Conservation (phyloP, 2,888 invertebrate species). For the Dryadula phaetusa region DNA sequence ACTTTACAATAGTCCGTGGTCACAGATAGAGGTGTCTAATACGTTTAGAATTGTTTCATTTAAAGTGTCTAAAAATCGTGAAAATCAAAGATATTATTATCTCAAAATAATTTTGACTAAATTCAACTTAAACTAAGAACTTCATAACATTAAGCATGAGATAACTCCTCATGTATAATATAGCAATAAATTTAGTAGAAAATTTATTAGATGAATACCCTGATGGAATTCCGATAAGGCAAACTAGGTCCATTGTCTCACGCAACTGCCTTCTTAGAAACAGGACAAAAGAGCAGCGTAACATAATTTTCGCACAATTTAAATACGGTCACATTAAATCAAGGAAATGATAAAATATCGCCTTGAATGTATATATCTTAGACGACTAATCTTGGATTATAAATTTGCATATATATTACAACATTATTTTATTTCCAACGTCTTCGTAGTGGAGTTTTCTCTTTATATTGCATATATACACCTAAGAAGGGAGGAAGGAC, state of each 20-base stretch:
- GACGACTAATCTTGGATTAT: background rate
- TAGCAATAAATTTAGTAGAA: conserved; percentile 26
- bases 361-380: background rate
- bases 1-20: too few species aligned
- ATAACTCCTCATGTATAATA: conserved; percentile 9
- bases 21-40: too few species aligned
- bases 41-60: too few species aligned
- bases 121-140: background rate
- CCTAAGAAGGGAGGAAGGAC: too few species aligned
- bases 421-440: background rate
- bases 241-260: conserved; percentile 28
- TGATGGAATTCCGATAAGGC: conserved; percentile 30
- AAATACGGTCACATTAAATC: conserved; percentile 41
- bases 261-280: conserved; percentile 29
- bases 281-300: conserved; percentile 36
- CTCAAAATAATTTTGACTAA: background rate
- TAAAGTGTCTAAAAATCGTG: too few species aligned
- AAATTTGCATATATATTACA: conserved; percentile 1
- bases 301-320: conserved; percentile 41
- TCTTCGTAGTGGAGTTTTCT: background rate
- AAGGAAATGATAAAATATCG: conserved; percentile 8
- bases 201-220: conserved; percentile 26
- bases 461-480: too few species aligned
- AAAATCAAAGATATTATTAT: too few species aligned
- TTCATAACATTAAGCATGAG: conserved; percentile 4